Conservation (phyloP, 2,797 vertebrate genomes). For the Lacerta viridis region DNA sequence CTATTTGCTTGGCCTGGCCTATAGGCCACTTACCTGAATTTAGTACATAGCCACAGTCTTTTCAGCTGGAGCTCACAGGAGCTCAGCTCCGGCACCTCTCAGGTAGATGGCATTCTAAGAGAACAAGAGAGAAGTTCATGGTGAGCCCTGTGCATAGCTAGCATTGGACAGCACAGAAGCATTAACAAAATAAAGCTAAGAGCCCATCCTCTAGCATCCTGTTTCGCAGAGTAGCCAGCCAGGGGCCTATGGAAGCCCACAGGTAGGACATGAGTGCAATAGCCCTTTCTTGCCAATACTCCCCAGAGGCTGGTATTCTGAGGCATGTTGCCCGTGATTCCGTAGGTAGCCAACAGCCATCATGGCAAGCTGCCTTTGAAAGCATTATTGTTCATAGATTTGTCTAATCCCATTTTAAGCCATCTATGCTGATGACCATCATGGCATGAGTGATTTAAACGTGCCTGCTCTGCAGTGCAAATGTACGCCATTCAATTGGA, state of each 20-base stretch:
- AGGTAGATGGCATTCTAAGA: no score
- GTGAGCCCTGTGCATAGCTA: background rate
- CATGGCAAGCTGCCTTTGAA: background rate
- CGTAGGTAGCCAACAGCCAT: no score
- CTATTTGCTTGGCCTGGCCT: background rate
- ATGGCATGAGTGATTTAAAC: background rate
- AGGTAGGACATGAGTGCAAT: no score
- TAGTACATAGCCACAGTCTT: no score
- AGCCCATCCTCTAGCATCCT: no score
- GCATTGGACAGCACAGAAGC: background rate
- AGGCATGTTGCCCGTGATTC: background rate
- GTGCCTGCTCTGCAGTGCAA: background rate
- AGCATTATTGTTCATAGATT: background rate
- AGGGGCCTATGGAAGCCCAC: no score
- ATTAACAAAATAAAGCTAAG: no score
- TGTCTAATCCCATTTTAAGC: background rate
- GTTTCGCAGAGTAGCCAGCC: no score
- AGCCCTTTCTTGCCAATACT: background rate
- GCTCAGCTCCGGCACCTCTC: no score
- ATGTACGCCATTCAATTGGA: background rate
- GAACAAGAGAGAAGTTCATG: no score
- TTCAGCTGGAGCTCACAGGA: no score
- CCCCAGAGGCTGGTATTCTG: background rate
- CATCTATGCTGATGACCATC: background rate
- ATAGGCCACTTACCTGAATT: background rate